Base-by-base conservation (phyloP, 1,140 invertebrate species). In the Eupeodes corollae region DNA sequence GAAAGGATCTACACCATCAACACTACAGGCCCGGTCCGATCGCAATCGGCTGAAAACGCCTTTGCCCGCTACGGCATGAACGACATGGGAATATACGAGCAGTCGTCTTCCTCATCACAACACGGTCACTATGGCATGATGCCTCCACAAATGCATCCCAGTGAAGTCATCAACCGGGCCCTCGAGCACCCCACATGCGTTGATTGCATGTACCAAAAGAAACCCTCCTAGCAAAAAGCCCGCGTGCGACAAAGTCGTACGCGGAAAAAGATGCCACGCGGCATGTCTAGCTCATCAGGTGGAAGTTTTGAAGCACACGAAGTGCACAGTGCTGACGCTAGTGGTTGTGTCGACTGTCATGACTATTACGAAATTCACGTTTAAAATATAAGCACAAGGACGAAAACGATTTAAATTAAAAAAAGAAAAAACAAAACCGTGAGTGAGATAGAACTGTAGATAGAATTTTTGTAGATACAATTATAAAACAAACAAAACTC, bases 141-240 rank as follows among this genome's bases (percentile, higher is more conserved):
- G 61, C 40, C 53, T 52, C 8, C 63, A 65, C 31, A 63, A 66
- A 11, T 57, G 52, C 12, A 40, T 42, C 46, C 38, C 31, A 74
- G 67, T 12, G 71, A 70, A 53, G 70, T 66, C 34, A 75, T 69
- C 50, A 67, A 67, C 49, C 73, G 71, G 71, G 70, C 73, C 60
- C 72, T 79, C 19, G 79, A 81, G 51, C 74, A 78, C 45, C 77
- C 78, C 19, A 80, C 78, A 16, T 81, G 79, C 67, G 76, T 81
- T 47, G 77, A 81, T 56, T 82, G 79, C 54, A 75, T 79, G 57
- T 75, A 73, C 41, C 74, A 75, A 57, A 74, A 65, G 59, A 73
- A 71, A 71, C 67, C 67, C 42, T 75, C 75, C 71, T 77, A 78
- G 74, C 75, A 78, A 71, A 78, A 73, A 72, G 59, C 61, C 55